phyloP scores from a whole-genome alignment of 2,888 invertebrate species.

The Argynnis bischoffii region DNA sequence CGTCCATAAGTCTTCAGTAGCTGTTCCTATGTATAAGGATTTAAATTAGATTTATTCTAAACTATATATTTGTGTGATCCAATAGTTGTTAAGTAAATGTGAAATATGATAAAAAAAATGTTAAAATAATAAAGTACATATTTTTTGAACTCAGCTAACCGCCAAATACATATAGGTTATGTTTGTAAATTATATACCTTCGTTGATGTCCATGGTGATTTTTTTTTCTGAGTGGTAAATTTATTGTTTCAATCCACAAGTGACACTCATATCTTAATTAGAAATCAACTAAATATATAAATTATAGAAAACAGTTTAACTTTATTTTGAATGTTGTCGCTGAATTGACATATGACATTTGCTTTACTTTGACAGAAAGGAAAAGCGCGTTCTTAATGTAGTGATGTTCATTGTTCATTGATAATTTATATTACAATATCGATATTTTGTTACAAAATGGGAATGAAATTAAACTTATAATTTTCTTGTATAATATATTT shows the following conservation, averaged over 20 bases:
- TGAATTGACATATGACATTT: neutral
- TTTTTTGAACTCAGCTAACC: conserved; percentile 35
- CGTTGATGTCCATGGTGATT: conserved; percentile 65
- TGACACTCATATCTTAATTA: conserved; percentile 1
- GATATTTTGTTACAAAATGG: too few relatives aligned
- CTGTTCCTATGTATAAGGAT: conserved; percentile 52
- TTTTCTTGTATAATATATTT: too few relatives aligned
- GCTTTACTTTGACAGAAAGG: too few relatives aligned
- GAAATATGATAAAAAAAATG: neutral
- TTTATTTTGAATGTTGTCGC: conserved; percentile 14
- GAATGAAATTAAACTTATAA: too few relatives aligned
- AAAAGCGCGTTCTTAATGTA: too few relatives aligned
- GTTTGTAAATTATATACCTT: conserved; percentile 56
- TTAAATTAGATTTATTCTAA: neutral
- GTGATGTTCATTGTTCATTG: too few relatives aligned
- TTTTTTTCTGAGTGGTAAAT: conserved; percentile 1
- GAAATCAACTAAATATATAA: conserved; percentile 5
- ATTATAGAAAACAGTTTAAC: neutral
- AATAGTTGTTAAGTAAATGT: neutral
- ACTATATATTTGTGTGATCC: neutral
- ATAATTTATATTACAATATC: too few relatives aligned
- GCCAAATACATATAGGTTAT: conserved; percentile 49
- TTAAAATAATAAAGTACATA: conserved; percentile 2
- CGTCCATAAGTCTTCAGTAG: conserved; percentile 91
- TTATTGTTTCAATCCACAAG: neutral